Percentiles rank a stretch among this genome's conserved stretches.
phyloP scores from a whole-genome alignment of 2,888 invertebrate genomes.

The Minunthozetes semirufus region DNA sequence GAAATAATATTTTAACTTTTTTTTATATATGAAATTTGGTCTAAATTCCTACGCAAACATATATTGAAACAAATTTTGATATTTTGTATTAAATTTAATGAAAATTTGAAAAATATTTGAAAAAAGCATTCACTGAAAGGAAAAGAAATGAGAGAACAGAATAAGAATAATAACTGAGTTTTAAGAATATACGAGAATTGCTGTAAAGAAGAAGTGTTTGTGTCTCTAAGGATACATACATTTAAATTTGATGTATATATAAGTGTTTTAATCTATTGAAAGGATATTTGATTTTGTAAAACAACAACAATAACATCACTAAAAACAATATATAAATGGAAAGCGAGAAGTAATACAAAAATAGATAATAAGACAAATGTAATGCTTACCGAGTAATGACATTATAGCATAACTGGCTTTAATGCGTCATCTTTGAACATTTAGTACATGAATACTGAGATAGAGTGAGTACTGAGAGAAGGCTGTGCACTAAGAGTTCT shows the following conservation, averaged over 20 bases:
- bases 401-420: constrained; percentile 25
- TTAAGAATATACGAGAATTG: too few species aligned
- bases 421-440: constrained; percentile 24
- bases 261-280: neutral
- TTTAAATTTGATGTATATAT: too few species aligned
- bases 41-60: too few species aligned
- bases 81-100: too few species aligned
- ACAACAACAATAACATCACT: neutral
- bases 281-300: neutral
- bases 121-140: neutral
- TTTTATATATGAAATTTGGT: too few species aligned
- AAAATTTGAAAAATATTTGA: too few species aligned
- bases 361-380: neutral
- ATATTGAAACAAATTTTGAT: too few species aligned
- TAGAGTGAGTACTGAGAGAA: neutral
- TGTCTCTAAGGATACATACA: too few species aligned
- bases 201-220: too few species aligned
- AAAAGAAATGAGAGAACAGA: neutral
- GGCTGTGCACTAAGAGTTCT: neutral
- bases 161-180: neutral
- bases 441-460: neutral
- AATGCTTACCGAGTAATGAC: constrained; percentile 29
- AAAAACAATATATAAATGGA: neutral
- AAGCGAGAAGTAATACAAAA: neutral
- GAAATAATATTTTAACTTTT: neutral